Percentiles rank a stretch among this genome's conserved stretches.
Evolutionary conservation across 1,140 invertebrate genomes (phyloP).

Genomic region (Campodea augens): DNA sequence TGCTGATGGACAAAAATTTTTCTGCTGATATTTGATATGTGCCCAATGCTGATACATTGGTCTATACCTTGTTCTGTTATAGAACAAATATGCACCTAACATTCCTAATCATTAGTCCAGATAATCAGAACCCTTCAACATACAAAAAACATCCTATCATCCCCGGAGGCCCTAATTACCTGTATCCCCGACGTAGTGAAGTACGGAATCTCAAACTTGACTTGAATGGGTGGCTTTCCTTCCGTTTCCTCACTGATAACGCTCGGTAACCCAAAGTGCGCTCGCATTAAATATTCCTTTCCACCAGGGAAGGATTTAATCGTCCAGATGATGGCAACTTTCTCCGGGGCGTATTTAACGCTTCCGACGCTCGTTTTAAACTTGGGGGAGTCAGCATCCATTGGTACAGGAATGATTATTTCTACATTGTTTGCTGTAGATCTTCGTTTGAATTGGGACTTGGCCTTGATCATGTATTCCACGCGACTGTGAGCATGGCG

Average conservation of each 20-base stretch:
- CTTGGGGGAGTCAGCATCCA: conserved; percentile 95
- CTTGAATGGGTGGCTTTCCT: conserved; percentile 94
- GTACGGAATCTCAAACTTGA: conserved; percentile 99
- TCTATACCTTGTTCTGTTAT: too few species aligned
- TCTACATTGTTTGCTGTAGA: conserved; percentile 99
- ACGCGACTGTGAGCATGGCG: conserved; percentile 94
- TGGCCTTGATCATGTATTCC: conserved; percentile 99
- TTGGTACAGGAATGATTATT: conserved; percentile 95
- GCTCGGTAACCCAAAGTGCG: conserved; percentile 96
- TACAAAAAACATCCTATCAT: too few species aligned
- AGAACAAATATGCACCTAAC: too few species aligned
- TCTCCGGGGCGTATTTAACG: conserved; percentile 93
- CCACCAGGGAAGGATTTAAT: conserved; percentile 99
- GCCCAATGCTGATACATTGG: too few species aligned
- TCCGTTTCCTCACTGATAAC: conserved; percentile 89
- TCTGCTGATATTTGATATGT: too few species aligned
- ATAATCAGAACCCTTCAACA: too few species aligned
- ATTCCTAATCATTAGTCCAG: too few species aligned
- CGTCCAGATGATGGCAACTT: conserved; percentile 97
- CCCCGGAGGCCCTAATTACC: conserved; percentile 36
- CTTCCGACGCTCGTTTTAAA: conserved; percentile 97
- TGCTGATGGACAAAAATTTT: too few species aligned
- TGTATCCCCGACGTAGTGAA: conserved; percentile 99
- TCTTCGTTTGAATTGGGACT: conserved; percentile 94
- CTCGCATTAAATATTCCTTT: conserved; percentile 97